Conservation (phyloP, 1,140 invertebrate genomes). For the Zaprionus nigranus region DNA sequence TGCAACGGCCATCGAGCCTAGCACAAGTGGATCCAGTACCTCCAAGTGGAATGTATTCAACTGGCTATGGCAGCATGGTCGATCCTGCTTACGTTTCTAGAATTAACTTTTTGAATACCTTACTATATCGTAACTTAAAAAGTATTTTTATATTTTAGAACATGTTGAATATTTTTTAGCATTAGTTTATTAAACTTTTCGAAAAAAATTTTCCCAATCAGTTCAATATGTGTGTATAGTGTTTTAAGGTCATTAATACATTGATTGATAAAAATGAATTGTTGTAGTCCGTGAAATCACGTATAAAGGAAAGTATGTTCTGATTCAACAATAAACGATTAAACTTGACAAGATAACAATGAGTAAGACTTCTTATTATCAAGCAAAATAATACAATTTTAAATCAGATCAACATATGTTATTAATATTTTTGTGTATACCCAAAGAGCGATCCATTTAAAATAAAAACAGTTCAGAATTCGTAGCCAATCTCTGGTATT, state of each 20-base stretch:
- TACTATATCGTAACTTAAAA: background rate
- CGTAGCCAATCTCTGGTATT: constrained; percentile 13
- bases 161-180: background rate
- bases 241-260: background rate
- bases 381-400: no score
- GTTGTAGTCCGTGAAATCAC: background rate
- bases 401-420: no score
- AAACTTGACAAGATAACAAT: background rate
- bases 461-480: background rate
- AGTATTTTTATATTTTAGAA: background rate
- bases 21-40: background rate
- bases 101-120: background rate
- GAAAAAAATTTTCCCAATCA: constrained; percentile 3
- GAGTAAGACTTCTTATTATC: no score
- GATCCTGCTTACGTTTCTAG: background rate
- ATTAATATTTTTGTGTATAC: no score
- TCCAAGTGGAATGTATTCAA: constrained; percentile 5
- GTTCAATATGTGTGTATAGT: background rate
- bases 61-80: constrained; percentile 2
- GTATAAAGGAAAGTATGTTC: background rate
- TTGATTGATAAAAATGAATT: background rate
- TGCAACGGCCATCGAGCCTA: constrained; percentile 21
- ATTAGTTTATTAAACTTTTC: constrained; percentile 1
- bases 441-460: background rate
- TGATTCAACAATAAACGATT: background rate